phyloP scores from a whole-genome alignment of 2,888 invertebrate genomes.

The Adela reaumurella region DNA sequence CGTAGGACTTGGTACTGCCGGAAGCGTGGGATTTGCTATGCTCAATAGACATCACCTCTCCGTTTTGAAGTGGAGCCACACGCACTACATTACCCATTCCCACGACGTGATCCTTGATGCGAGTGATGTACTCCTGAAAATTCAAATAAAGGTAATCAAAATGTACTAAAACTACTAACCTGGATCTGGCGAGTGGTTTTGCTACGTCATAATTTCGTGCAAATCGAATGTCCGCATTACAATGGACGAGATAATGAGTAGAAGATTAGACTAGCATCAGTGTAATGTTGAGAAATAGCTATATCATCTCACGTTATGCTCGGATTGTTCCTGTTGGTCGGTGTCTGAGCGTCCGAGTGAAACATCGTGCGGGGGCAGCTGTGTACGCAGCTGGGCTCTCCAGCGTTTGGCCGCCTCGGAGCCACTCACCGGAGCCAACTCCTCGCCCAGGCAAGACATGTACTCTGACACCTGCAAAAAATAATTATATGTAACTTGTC shows the following conservation, averaged over 20 bases:
- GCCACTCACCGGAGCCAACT: slow-evolving; percentile 75
- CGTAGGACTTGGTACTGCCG: slow-evolving; percentile 43
- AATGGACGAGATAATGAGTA: too few relatives aligned
- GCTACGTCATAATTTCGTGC: too few relatives aligned
- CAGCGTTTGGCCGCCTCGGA: slow-evolving; percentile 75
- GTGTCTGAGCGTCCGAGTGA: slow-evolving; percentile 46
- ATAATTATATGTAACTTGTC: too few relatives aligned
- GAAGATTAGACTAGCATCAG: too few relatives aligned
- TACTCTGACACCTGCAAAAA: slow-evolving; percentile 49
- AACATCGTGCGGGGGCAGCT: slow-evolving; percentile 81
- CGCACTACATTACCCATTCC: slow-evolving; percentile 71
- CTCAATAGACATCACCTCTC: slow-evolving; percentile 41
- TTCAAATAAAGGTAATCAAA: too few relatives aligned
- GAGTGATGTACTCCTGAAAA: slow-evolving; percentile 45
- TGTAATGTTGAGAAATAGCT: too few relatives aligned
- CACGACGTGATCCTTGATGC: slow-evolving; percentile 66
- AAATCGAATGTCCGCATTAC: too few relatives aligned
- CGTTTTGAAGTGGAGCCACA: slow-evolving; percentile 51
- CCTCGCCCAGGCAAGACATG: slow-evolving; percentile 65
- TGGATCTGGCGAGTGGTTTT: too few relatives aligned
- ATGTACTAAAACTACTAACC: too few relatives aligned
- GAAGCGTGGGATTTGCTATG: slow-evolving; percentile 34
- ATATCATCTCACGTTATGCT: slow-evolving; percentile 49
- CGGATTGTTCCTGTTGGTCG: slow-evolving; percentile 46
- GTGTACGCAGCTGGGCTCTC: slow-evolving; percentile 77